Evolutionary conservation across 2,888 invertebrate species (phyloP).

Genomic region (Napeogenes inachia): DNA sequence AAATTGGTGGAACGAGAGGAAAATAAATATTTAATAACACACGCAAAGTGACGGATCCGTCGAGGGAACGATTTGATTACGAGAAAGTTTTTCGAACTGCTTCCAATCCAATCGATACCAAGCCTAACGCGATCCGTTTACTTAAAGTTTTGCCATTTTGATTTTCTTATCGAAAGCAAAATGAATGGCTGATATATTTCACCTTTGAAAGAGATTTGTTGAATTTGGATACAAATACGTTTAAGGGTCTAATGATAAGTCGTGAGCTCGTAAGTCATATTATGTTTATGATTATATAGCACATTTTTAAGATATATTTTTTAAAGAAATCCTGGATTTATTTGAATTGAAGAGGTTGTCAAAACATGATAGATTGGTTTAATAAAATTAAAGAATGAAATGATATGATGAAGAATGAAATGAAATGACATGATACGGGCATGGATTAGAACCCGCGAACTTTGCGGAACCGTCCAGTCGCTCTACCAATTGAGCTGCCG

Average conservation of each 20-base stretch:
- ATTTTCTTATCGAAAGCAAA: conserved; percentile 17
- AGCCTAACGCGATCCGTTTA: conserved; percentile 17
- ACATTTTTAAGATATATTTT: no score
- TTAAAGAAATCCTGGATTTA: no score
- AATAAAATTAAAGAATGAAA: no score
- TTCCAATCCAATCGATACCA: conserved; percentile 3
- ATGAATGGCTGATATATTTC: conserved; percentile 18
- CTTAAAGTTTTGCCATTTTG: conserved; percentile 18
- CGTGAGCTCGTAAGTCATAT: no score
- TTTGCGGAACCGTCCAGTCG: no score
- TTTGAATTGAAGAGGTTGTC: no score
- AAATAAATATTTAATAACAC: conserved; percentile 7
- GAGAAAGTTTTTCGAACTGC: conserved; percentile 2
- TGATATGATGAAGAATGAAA: no score
- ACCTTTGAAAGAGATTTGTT: not conserved
- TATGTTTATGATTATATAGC: no score
- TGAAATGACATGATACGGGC: no score
- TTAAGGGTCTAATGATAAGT: not conserved
- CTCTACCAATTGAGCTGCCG: no score
- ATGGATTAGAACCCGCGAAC: no score
- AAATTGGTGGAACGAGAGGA: conserved; percentile 3
- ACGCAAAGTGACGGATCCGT: conserved; percentile 6
- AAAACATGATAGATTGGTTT: no score
- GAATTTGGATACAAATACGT: not conserved
- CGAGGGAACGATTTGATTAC: conserved; percentile 6